Conservation (phyloP, 2,888 invertebrate genomes). For the Ceramica pisi region DNA sequence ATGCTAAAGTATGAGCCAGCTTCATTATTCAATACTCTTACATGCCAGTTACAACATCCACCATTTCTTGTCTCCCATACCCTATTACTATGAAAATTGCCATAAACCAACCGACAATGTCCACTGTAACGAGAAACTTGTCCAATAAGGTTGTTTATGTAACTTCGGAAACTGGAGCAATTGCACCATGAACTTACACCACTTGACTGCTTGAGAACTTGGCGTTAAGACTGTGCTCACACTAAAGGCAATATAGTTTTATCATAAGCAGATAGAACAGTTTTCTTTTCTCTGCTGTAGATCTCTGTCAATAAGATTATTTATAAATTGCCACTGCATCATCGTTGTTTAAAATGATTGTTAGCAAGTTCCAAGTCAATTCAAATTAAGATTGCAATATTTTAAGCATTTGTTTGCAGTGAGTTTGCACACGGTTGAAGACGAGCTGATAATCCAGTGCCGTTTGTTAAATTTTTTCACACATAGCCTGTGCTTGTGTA, state of each 20-base stretch:
- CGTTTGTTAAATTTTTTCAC: not conserved
- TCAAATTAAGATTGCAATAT: too few species aligned
- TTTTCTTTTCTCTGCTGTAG: too few species aligned
- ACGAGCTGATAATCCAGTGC: not conserved
- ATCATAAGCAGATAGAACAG: not conserved
- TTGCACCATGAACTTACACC: constrained; percentile 70
- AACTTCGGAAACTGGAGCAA: constrained; percentile 81
- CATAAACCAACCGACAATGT: constrained; percentile 41
- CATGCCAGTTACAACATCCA: constrained; percentile 1
- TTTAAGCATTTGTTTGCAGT: too few species aligned
- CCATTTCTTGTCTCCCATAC: not conserved
- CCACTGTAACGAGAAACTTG: constrained; percentile 70
- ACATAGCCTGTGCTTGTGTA: too few species aligned
- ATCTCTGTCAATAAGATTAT: not conserved
- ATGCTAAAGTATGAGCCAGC: too few species aligned
- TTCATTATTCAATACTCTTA: too few species aligned
- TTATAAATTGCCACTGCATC: not conserved
- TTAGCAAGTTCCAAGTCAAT: too few species aligned
- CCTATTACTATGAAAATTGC: constrained; percentile 18
- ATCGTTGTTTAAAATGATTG: too few species aligned
- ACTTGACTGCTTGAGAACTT: constrained; percentile 51
- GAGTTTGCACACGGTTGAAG: too few species aligned
- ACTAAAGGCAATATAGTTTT: not conserved
- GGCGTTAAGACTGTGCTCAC: not conserved
- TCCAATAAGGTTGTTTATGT: constrained; percentile 81